Evolutionary conservation across 2,797 vertebrate genomes (phyloP).

Genomic region (Enteromius anoplus): DNA sequence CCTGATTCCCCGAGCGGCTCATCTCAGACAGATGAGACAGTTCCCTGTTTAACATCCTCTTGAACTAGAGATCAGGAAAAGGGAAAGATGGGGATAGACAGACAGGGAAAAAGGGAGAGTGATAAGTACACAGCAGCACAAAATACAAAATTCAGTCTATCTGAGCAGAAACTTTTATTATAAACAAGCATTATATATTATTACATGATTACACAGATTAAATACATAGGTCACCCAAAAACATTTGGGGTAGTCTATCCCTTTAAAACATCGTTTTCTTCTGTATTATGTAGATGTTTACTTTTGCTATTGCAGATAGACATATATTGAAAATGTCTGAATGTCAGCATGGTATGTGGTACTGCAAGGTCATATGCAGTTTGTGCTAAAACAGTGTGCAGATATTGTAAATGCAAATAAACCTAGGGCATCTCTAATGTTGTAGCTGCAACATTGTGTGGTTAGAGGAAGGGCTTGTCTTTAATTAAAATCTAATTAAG

Average conservation of each 20-base stretch:
- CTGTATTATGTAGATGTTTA: background rate
- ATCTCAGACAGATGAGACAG: slow-evolving; percentile 94
- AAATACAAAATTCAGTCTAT: background rate
- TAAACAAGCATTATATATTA: background rate
- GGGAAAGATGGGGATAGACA: slow-evolving; percentile 36
- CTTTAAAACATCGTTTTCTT: background rate
- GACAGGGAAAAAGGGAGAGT: slow-evolving; percentile 38
- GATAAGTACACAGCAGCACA: background rate
- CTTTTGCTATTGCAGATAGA: background rate
- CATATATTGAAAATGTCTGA: slow-evolving; percentile 2
- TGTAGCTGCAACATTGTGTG: slow-evolving; percentile 13
- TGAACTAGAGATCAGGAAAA: slow-evolving; percentile 80
- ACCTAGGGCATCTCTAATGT: background rate
- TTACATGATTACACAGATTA: background rate
- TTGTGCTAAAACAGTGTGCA: background rate
- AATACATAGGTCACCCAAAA: background rate
- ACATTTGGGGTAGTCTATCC: background rate
- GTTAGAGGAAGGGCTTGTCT: slow-evolving; percentile 18
- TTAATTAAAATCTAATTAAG: slow-evolving; percentile 43
- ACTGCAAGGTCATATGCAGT: background rate
- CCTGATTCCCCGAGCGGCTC: slow-evolving; percentile 96
- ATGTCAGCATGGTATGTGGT: background rate
- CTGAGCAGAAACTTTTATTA: background rate
- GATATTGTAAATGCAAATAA: slow-evolving; percentile 5
- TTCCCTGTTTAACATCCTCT: slow-evolving; percentile 95